These are phyloP conservation scores for Phthorimaea operculella DNA, from an alignment of 1,140 invertebrate genomes.

Conservation along the genomic window DNA sequence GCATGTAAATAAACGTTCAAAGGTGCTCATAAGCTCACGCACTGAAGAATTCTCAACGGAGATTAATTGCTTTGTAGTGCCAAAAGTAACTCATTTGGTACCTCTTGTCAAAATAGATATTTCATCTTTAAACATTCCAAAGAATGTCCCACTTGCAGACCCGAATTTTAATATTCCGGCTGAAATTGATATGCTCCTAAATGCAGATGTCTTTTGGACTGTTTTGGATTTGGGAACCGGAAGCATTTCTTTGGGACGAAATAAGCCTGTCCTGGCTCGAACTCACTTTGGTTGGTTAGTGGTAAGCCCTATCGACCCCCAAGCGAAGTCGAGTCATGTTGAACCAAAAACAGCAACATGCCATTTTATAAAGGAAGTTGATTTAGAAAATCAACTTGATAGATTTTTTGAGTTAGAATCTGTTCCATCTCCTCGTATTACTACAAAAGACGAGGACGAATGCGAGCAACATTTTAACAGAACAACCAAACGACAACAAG, in stretches of 20 bases:
- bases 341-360: conserved; percentile 4
- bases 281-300: conserved; percentile 12
- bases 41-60: not conserved
- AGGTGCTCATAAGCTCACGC: conserved; percentile 6
- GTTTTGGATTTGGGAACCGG: not conserved
- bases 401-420: conserved; percentile 4
- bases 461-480: conserved; percentile 3
- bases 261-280: conserved; percentile 6
- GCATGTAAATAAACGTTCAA: conserved; percentile 9
- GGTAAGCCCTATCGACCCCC: conserved; percentile 2
- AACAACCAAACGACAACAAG: not conserved
- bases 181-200: conserved; percentile 5
- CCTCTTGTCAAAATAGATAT: not conserved
- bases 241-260: conserved; percentile 3
- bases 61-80: conserved; percentile 6
- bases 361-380: conserved; percentile 1
- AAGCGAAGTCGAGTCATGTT: not conserved
- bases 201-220: conserved; percentile 8
- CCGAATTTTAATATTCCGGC: conserved; percentile 5
- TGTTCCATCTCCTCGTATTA: not conserved
- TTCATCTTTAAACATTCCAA: conserved; percentile 6
- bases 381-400: conserved; percentile 4
- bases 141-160: conserved; percentile 6
- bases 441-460: not conserved
- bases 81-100: conserved; percentile 6